Conservation (phyloP, 37 sponge, comb jelly and placozoan species). For the Theonella swinhoei region DNA sequence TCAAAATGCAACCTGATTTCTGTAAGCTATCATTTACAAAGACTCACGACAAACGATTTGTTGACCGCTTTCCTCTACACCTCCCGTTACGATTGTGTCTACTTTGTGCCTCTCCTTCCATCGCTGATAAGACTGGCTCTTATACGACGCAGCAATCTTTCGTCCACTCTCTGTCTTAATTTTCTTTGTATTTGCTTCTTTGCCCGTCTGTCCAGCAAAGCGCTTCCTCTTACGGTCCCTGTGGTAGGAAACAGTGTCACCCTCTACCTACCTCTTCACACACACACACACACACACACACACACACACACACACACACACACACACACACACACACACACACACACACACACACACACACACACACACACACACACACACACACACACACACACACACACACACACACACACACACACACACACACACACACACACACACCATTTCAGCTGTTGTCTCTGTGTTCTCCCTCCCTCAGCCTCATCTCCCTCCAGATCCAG, state of each 20-base stretch:
- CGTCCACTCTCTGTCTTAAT: conserved; percentile 92
- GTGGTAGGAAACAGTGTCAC: no score
- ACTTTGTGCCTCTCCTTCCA: conserved; percentile 74
- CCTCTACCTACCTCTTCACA: no score
- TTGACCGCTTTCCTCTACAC: conserved; percentile 26
- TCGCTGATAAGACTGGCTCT: conserved; percentile 67
- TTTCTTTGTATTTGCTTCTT: conserved; percentile 63
- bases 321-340: no score
- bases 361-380: no score
- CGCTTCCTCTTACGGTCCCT: conserved; percentile 97
- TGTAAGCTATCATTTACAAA: neutral
- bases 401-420: no score
- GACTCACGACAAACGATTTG: neutral
- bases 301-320: no score
- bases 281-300: no score
- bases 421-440: no score
- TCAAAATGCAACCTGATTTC: neutral
- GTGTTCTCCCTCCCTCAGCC: conserved; percentile 17
- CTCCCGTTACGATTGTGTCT: conserved; percentile 36
- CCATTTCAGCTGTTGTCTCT: conserved; percentile 30
- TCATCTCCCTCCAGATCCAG: conserved; percentile 86
- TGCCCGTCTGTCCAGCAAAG: conserved; percentile 74
- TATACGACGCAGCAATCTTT: conserved; percentile 83
- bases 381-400: no score
- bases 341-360: no score